Conservation (phyloP, 2,113 vertebrate genomes). For the Zootoca vivipara region DNA sequence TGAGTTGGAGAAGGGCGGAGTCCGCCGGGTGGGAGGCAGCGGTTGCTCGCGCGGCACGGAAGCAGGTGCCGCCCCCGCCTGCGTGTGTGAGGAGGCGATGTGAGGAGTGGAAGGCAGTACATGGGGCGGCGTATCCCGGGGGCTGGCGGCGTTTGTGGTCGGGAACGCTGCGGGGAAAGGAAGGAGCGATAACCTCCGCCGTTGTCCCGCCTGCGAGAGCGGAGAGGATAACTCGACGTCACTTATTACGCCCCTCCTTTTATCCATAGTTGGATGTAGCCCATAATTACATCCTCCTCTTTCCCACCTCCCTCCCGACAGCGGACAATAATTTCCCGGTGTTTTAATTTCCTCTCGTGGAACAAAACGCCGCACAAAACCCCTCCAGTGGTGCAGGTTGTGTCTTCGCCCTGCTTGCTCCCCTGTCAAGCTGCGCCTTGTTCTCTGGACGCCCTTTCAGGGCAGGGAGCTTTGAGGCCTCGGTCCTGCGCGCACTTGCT, state of each 20-base stretch:
- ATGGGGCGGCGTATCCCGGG: background rate
- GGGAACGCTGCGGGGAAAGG: no score
- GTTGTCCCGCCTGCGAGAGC: background rate
- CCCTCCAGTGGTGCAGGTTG: background rate
- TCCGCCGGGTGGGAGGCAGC: background rate
- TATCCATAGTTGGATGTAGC: background rate
- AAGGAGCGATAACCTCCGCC: background rate
- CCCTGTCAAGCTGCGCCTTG: background rate
- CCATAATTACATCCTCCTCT: no score
- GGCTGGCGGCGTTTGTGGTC: background rate
- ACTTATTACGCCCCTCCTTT: no score
- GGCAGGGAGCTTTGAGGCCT: background rate
- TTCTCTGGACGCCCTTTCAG: background rate
- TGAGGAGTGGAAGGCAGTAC: background rate
- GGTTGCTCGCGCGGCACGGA: background rate
- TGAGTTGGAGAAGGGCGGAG: background rate
- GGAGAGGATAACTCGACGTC: no score
- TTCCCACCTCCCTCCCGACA: background rate
- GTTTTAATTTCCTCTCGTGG: background rate
- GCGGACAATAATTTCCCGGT: background rate
- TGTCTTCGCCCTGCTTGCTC: background rate
- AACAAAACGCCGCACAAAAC: background rate
- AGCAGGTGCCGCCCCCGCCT: background rate
- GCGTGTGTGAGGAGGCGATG: accelerated
- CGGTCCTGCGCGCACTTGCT: background rate